Conservation (phyloP, 1,140 invertebrate genomes). For the Melitaea cinxia region DNA sequence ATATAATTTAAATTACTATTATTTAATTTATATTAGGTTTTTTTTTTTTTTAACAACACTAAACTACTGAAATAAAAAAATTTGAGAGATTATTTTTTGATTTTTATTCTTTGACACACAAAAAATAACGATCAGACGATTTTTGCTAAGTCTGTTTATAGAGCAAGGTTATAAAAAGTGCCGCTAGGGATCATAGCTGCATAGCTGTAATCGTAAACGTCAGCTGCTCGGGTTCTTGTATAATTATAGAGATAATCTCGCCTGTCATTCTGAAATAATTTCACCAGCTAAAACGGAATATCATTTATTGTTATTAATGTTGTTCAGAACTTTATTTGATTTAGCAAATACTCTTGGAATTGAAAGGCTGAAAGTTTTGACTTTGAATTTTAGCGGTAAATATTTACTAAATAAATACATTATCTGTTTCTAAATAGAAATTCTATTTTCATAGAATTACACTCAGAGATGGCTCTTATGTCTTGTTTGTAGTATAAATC, state of each 20-base stretch:
- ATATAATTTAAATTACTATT: too few species aligned
- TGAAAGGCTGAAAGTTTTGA: conserved; percentile 33
- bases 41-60: too few species aligned
- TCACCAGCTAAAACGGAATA: conserved; percentile 27
- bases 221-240: too few species aligned
- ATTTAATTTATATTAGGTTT: too few species aligned
- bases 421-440: conserved; percentile 8
- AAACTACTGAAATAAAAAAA: too few species aligned
- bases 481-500: neutral
- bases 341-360: conserved; percentile 34
- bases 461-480: conserved; percentile 17
- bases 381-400: conserved; percentile 35
- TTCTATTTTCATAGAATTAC: conserved; percentile 14
- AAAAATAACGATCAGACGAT: too few species aligned
- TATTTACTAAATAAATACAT: conserved; percentile 38
- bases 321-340: conserved; percentile 40
- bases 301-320: conserved; percentile 39
- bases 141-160: too few species aligned
- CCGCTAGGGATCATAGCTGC: too few species aligned
- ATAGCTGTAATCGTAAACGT: too few species aligned
- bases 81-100: too few species aligned
- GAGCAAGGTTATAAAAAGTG: too few species aligned
- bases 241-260: conserved; percentile 14
- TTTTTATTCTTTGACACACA: too few species aligned
- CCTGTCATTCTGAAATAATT: conserved; percentile 29